These are phyloP conservation scores for Scortum barcoo DNA, from an alignment of 2,113 vertebrate genomes.

Conservation along the genomic window DNA sequence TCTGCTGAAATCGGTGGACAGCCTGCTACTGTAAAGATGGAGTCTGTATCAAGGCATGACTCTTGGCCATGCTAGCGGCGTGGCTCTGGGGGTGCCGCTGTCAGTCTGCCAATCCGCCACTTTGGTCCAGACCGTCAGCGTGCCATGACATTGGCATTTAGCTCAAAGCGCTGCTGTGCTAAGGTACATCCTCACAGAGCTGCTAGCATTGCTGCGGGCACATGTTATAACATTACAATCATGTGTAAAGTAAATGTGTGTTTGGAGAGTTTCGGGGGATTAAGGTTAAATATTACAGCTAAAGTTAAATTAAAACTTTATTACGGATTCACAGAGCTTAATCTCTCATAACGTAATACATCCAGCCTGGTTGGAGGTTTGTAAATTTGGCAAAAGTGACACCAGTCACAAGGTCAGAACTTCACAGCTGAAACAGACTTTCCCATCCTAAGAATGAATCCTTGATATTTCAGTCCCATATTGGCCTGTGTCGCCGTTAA, in stretches of 20 bases:
- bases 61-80: background rate
- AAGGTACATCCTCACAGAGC: background rate
- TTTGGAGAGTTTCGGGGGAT: background rate
- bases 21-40: background rate
- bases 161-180: background rate
- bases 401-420: background rate
- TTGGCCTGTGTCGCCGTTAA: background rate
- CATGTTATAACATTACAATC: background rate
- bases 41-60: background rate
- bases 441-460: background rate
- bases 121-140: background rate
- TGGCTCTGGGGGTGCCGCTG: background rate
- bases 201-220: background rate
- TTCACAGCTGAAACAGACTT: background rate
- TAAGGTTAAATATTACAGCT: background rate
- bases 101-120: background rate
- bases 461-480: background rate
- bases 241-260: background rate
- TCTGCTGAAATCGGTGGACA: background rate
- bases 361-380: background rate
- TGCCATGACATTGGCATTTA: background rate
- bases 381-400: background rate
- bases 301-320: background rate
- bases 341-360: background rate
- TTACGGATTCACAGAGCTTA: background rate